phyloP scores from a whole-genome alignment of 2,888 invertebrate species.

The Thymelicus lineola region DNA sequence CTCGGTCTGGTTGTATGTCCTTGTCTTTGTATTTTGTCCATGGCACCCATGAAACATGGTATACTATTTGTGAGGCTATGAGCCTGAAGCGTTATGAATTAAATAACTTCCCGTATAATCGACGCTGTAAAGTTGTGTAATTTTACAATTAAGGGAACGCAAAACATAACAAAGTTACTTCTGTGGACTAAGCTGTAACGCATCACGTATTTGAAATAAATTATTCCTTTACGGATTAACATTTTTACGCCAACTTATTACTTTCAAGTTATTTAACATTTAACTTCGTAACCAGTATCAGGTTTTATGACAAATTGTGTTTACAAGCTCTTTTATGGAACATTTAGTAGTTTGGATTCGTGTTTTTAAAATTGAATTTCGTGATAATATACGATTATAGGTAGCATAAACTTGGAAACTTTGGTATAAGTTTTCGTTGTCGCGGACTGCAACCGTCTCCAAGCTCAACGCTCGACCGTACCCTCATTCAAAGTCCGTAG shows the following conservation, averaged over 20 bases:
- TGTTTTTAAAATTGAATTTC: conserved; percentile 7
- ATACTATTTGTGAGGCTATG: too few relatives aligned
- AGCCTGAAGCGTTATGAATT: not conserved
- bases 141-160: not conserved
- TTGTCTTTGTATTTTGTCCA: too few relatives aligned
- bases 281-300: not conserved
- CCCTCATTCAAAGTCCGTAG: conserved; percentile 20
- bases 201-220: not conserved
- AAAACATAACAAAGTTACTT: not conserved
- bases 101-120: not conserved
- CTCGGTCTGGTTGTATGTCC: too few relatives aligned
- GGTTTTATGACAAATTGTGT: not conserved
- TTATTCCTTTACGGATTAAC: not conserved
- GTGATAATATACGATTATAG: conserved; percentile 24
- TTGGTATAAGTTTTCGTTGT: conserved; percentile 20
- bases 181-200: not conserved
- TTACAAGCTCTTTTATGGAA: not conserved
- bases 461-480: conserved; percentile 15
- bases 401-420: conserved; percentile 22
- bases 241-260: conserved; percentile 1
- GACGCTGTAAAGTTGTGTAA: not conserved
- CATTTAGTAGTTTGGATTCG: not conserved
- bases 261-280: not conserved
- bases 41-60: too few relatives aligned
- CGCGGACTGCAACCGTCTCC: conserved; percentile 16